phyloP scores from a whole-genome alignment of 1,140 invertebrate species.

The Grapholita molesta region DNA sequence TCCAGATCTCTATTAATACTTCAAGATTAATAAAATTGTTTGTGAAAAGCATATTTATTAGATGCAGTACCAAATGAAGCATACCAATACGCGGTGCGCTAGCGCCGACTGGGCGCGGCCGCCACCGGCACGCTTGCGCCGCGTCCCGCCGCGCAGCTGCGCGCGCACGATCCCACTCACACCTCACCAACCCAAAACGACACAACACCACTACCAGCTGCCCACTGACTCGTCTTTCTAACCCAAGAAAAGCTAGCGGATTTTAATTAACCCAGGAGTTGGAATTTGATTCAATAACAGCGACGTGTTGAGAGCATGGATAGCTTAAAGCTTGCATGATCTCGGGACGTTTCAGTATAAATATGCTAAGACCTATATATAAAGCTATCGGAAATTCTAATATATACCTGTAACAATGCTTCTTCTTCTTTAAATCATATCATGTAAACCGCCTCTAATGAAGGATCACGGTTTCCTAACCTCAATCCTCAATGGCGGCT shows the following conservation, averaged over 20 bases:
- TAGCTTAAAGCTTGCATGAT: conserved; percentile 1
- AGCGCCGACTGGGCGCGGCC: conserved; percentile 53
- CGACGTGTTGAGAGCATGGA: conserved; percentile 6
- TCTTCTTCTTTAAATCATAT: background rate
- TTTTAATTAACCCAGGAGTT: conserved; percentile 12
- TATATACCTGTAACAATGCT: background rate
- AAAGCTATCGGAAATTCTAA: no score
- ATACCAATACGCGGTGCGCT: conserved; percentile 34
- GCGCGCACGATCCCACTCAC: background rate
- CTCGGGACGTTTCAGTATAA: background rate
- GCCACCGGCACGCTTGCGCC: conserved; percentile 45
- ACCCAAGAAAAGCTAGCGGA: background rate
- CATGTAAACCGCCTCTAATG: background rate
- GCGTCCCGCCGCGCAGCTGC: conserved; percentile 22
- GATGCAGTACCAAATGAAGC: background rate
- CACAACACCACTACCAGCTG: background rate
- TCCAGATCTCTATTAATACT: no score
- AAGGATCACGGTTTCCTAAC: conserved; percentile 1
- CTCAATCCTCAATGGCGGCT: background rate
- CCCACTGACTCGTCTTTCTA: background rate
- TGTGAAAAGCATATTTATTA: no score
- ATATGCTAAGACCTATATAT: no score
- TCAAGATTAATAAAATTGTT: no score
- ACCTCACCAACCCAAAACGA: background rate
- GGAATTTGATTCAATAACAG: conserved; percentile 13